Conservation (phyloP, 2,888 invertebrate species). For the Pachliopta kotzebuea region DNA sequence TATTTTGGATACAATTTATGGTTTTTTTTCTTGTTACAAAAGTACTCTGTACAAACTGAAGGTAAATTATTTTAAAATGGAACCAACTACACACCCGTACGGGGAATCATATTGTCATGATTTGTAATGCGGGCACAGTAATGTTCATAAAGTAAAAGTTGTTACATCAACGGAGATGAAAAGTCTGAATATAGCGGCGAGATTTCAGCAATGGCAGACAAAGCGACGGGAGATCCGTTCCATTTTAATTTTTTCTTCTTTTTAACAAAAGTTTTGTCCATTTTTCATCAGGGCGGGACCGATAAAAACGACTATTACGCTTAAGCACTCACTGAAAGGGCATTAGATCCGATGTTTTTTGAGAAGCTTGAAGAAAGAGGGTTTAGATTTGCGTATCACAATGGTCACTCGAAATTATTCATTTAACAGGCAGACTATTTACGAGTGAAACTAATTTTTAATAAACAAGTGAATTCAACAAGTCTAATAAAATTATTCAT, state of each 20-base stretch:
- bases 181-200: conserved; percentile 23
- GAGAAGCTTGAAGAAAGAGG: conserved; percentile 13
- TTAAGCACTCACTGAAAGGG: conserved; percentile 30
- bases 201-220: conserved; percentile 25
- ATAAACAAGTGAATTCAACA: too few species aligned
- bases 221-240: conserved; percentile 27
- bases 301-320: conserved; percentile 34
- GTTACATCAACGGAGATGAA: conserved; percentile 20
- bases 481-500: too few species aligned
- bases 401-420: too few species aligned
- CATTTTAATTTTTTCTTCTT: conserved; percentile 30
- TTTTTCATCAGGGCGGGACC: conserved; percentile 32
- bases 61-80: neutral
- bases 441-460: too few species aligned
- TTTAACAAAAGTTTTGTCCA: conserved; percentile 31
- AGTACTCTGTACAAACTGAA: too few species aligned
- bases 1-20: too few species aligned
- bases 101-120: neutral
- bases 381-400: conserved; percentile 11
- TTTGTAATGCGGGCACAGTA: neutral
- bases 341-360: conserved; percentile 30
- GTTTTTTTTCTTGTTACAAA: too few species aligned
- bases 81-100: neutral
- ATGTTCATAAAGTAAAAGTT: conserved; percentile 11
- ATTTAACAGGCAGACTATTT: too few species aligned